A percentile compares a stretch with the other conserved stretches of the same genome.
Conservation (phyloP, 2,888 invertebrate species). For the Diogma glabrata region DNA sequence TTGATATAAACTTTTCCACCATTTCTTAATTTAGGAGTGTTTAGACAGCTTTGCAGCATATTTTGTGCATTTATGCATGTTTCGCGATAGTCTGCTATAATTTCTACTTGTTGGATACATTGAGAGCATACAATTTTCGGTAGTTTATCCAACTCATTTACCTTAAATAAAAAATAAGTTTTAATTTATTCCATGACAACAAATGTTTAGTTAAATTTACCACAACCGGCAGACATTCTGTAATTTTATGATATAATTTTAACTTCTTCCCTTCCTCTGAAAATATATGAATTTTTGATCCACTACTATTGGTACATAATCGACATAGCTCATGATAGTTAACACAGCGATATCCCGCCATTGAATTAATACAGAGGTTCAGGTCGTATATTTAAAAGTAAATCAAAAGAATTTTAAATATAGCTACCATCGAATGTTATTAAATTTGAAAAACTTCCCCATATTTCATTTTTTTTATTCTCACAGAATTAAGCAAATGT, state of each 20-base stretch:
- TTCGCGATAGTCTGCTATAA: constrained; percentile 48
- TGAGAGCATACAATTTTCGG: constrained; percentile 56
- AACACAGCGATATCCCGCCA: constrained; percentile 57
- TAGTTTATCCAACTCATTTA: constrained; percentile 53
- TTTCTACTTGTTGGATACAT: constrained; percentile 50
- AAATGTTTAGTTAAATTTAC: constrained; percentile 31
- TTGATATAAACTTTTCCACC: constrained; percentile 54
- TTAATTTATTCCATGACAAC: constrained; percentile 4
- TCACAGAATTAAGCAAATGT: too few species aligned
- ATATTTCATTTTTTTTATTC: too few species aligned
- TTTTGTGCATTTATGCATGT: constrained; percentile 52
- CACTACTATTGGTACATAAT: constrained; percentile 53
- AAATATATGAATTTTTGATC: constrained; percentile 53
- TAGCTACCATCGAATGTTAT: too few species aligned
- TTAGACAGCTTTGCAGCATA: constrained; percentile 54
- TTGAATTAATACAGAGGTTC: constrained; percentile 26
- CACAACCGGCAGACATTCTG: constrained; percentile 49
- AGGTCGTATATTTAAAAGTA: too few species aligned
- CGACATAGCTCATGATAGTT: constrained; percentile 61
- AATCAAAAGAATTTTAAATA: too few species aligned
- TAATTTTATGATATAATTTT: constrained; percentile 52
- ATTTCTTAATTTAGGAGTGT: constrained; percentile 48
- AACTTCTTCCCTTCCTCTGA: constrained; percentile 52
- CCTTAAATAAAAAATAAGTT: constrained; percentile 32
- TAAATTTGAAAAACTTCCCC: too few species aligned